Evolutionary conservation across 2,888 invertebrate species (phyloP).

Genomic region (Chalcis sispes): DNA sequence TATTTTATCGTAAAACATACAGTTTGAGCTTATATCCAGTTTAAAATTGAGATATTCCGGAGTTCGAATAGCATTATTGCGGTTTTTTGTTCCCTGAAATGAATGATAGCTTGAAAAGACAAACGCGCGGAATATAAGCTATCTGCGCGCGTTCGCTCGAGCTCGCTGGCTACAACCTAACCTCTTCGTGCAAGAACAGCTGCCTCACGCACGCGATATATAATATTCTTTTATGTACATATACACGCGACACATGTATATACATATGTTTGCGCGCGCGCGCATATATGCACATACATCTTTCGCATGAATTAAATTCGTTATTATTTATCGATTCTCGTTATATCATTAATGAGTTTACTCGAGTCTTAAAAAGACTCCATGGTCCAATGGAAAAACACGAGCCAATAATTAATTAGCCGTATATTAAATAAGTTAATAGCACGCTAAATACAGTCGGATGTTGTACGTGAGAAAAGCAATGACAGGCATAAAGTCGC

Average conservation of each 20-base stretch:
- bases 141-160: too few species aligned
- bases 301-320: slow-evolving; percentile 1
- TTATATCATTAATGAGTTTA: slow-evolving; percentile 21
- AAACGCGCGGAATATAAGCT: slow-evolving; percentile 15
- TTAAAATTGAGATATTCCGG: slow-evolving; percentile 44
- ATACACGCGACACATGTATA: background rate
- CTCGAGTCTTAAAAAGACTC: too few species aligned
- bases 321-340: slow-evolving; percentile 38
- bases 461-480: too few species aligned
- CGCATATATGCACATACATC: too few species aligned
- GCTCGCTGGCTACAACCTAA: slow-evolving; percentile 1
- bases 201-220: slow-evolving; percentile 34
- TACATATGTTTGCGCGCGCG: background rate
- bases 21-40: background rate
- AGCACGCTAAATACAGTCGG: too few species aligned
- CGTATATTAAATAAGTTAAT: background rate
- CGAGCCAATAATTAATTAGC: slow-evolving; percentile 27
- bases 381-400: background rate
- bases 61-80: slow-evolving; percentile 29
- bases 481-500: too few species aligned
- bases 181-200: slow-evolving; percentile 21
- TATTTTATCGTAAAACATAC: slow-evolving; percentile 1
- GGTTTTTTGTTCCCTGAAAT: slow-evolving; percentile 37
- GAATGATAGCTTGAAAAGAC: slow-evolving; percentile 15
- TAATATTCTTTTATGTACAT: slow-evolving; percentile 19